phyloP scores from a whole-genome alignment of 2,113 vertebrate genomes.

The Lophius piscatorius region DNA sequence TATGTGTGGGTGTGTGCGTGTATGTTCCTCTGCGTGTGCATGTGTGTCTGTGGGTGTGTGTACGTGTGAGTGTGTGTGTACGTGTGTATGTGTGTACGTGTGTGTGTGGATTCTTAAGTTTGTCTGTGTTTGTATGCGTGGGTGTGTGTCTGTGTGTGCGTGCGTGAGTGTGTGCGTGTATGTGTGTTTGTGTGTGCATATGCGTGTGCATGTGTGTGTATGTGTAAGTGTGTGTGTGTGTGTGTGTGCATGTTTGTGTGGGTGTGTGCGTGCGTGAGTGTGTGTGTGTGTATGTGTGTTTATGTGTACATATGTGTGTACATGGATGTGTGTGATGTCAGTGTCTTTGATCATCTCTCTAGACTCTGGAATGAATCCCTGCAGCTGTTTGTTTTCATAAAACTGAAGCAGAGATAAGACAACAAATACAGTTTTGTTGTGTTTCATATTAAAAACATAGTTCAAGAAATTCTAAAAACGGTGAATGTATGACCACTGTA shows the following conservation, averaged over 20 bases:
- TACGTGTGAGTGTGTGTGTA: slow-evolving; percentile 14
- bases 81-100: background rate
- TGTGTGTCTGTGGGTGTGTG: slow-evolving; percentile 1
- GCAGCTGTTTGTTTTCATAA: slow-evolving; percentile 26
- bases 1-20: too few species aligned
- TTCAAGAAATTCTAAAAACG: background rate
- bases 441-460: background rate
- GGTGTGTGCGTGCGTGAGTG: background rate
- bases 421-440: background rate
- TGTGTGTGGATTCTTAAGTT: background rate
- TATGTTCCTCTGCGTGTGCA: too few species aligned
- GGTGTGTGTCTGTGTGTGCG: background rate
- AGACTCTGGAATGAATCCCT: slow-evolving; percentile 39
- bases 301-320: background rate
- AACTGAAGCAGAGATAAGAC: slow-evolving; percentile 8
- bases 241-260: background rate
- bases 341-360: slow-evolving; percentile 58
- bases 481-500: too few species aligned
- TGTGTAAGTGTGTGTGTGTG: background rate
- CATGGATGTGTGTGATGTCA: slow-evolving; percentile 2
- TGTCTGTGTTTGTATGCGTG: background rate
- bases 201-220: background rate
- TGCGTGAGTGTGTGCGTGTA: background rate
- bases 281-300: background rate
- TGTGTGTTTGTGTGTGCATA: slow-evolving; percentile 1